A percentile compares a stretch with the other conserved stretches of the same genome.
Conservation (phyloP, 1,140 invertebrate species). For the Dendrolimus kikuchii region DNA sequence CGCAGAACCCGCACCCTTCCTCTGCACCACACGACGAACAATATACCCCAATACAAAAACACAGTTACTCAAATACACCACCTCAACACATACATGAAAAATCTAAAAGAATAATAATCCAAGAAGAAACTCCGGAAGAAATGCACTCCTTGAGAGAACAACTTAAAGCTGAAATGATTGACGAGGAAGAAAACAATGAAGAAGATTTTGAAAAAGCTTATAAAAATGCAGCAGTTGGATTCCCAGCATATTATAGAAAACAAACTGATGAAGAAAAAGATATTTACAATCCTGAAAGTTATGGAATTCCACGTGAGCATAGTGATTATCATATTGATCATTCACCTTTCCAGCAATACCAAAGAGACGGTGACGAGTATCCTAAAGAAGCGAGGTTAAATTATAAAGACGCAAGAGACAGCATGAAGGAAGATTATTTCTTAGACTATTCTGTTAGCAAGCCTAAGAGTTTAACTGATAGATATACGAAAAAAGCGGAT, state of each 20-base stretch:
- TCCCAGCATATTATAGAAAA: conserved; percentile 42
- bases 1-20: conserved; percentile 12
- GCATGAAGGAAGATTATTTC: conserved; percentile 50
- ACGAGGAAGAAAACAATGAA: conserved; percentile 54
- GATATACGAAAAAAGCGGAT: conserved; percentile 40
- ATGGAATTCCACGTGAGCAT: conserved; percentile 35
- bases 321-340: conserved; percentile 37
- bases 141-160: conserved; percentile 34
- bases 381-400: conserved; percentile 38
- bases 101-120: conserved; percentile 39
- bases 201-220: conserved; percentile 65
- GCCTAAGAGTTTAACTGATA: conserved; percentile 40
- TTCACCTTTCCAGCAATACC: conserved; percentile 46
- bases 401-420: conserved; percentile 52
- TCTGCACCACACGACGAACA: conserved; percentile 9
- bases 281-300: conserved; percentile 51
- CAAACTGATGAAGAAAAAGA: conserved; percentile 42
- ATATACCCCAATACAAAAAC: conserved; percentile 8
- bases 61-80: conserved; percentile 15
- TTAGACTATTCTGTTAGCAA: conserved; percentile 46
- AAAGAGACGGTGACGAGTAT: conserved; percentile 42
- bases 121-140: conserved; percentile 49
- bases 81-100: conserved; percentile 37
- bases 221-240: conserved; percentile 57
- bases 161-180: conserved; percentile 40